Evolutionary conservation across 2,888 invertebrate species (phyloP), one percentile per base, ranked within the genome.

Genomic region (Sarcophaga carnaria): DNA sequence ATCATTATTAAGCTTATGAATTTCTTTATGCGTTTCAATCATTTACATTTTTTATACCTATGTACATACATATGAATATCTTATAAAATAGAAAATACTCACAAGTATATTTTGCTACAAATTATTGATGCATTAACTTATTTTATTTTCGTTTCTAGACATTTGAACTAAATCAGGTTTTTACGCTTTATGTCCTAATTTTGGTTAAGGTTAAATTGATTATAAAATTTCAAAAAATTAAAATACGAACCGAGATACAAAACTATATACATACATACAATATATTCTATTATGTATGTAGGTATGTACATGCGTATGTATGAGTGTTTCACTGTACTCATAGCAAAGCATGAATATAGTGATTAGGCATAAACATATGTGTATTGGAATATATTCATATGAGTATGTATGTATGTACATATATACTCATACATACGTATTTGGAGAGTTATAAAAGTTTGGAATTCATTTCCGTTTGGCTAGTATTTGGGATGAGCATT

Each of bases 161-260:
- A 64, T 76, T 77, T 76, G 6, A 77, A 77, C 37, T 77, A 20
- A 77, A 77, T 77, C 76, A 67, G 66, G 76, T 66, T 77, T 77
- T 67, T 59, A 67, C 66, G 67, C 66, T 22, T 64, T 14, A 59
- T 77, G 76, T 67, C 76, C 76, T 77, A 77, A 77, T 67, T 77
- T 67, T 54, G n/a, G 25, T 66, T 59, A 54, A 77, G 67, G 76
- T 77, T 67, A 77, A 66, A 67, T 37, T 59, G 27, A 54, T 54
- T 27, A 67, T 14, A 27, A 25, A 75, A 49, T 17, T 22, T 64
- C 14, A 59, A 62, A 45, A 63, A 45, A 20, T 4, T 45, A 20
- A 74, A 49, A 14, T n/a, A 47, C 22, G 4, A 45, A 69, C 12
- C 3, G 47, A 22, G 47, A 1, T n/a, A 70, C 11, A 20, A 11